Base-by-base conservation (phyloP, 2,797 vertebrate genomes). In the Danionella dracula region DNA sequence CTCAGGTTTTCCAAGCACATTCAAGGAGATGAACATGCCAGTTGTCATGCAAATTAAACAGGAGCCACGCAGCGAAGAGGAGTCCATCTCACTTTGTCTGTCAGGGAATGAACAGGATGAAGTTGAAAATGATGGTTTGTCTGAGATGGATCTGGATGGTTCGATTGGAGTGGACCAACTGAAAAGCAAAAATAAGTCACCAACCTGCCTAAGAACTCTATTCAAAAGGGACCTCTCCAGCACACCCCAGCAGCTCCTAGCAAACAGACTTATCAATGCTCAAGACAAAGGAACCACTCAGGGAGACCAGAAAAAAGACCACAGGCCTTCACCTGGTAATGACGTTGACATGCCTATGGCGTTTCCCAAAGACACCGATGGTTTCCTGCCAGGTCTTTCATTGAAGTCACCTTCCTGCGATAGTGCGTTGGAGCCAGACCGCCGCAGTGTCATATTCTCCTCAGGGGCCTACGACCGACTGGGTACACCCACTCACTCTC, bases 1-100 rank as follows among this genome's bases (percentile, higher is more conserved):
- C 95, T 98, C 95, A 94, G 95, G 94, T 92, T 97, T 97, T 85
- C 92, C 93, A 92, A 93, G 94, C 94, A 94, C 95, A 92, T 92
- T 93, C 87, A 88, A 83, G 5, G 94, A 94, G 83, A 91, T 89
- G 75, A 83, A 77, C 73, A 84, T 71, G 70, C 80, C 83, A 63
- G 78, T 82, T 29, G 66, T 87, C 68, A 73, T 89, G 72, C 93
- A 93, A 83, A 96, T 99, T 78, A 98, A 98, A 83, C 92, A 93
- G 1, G 95, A 98, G 83, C 94, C 94, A 15, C 92, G 86, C 76
- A 90, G 85, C 29, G 94, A 94, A 61, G 94, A 95, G 75, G 95
- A 96, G 78, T 88, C 90, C 76, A 81, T 93, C 81, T 89, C 91
- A 0, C 90, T 94, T 86, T 92, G 93, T 89, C 87, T 94, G 84